These are phyloP conservation scores for Enteromius mattozi DNA, from an alignment of 2,797 vertebrate genomes.

Conservation along the genomic window DNA sequence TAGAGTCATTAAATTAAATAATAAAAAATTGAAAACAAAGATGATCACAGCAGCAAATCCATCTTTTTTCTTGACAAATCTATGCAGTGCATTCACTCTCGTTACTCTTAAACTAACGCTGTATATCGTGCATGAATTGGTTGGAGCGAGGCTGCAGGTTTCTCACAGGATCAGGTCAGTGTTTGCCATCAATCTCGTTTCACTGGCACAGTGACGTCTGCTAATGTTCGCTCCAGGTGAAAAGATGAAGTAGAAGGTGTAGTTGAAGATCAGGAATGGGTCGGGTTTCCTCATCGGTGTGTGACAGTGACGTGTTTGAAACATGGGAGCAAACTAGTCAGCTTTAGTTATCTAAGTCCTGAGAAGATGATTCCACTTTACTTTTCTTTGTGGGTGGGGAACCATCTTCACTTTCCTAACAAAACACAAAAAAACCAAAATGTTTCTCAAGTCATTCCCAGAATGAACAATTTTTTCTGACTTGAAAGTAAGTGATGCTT, in stretches of 20 bases:
- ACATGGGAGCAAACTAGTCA: slow-evolving; percentile 75
- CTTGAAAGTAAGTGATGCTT: not conserved
- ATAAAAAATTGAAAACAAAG: slow-evolving; percentile 46
- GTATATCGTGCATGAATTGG: slow-evolving; percentile 7
- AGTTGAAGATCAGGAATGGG: slow-evolving; percentile 28
- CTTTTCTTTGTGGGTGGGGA: slow-evolving; percentile 90
- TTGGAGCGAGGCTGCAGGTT: slow-evolving; percentile 16
- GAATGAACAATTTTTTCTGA: not conserved
- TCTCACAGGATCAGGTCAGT: slow-evolving; percentile 75
- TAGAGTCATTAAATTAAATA: slow-evolving; percentile 50
- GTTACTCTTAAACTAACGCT: slow-evolving; percentile 80
- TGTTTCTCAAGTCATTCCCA: not conserved
- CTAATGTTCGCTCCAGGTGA: slow-evolving; percentile 38
- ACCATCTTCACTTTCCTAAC: slow-evolving; percentile 90
- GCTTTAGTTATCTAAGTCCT: slow-evolving; percentile 88
- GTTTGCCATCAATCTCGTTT: slow-evolving; percentile 62
- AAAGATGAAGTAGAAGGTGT: slow-evolving; percentile 30
- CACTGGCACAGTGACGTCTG: slow-evolving; percentile 57
- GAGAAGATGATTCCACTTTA: slow-evolving; percentile 91
- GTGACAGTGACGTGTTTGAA: slow-evolving; percentile 57
- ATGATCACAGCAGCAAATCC: slow-evolving; percentile 92
- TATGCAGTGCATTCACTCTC: slow-evolving; percentile 95
- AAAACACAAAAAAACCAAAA: not conserved
- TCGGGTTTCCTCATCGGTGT: slow-evolving; percentile 4
- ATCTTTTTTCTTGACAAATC: slow-evolving; percentile 89